Percentiles rank a stretch among this genome's conserved stretches.
Conservation (phyloP, 2,797 vertebrate genomes). For the Sus cebifrons region DNA sequence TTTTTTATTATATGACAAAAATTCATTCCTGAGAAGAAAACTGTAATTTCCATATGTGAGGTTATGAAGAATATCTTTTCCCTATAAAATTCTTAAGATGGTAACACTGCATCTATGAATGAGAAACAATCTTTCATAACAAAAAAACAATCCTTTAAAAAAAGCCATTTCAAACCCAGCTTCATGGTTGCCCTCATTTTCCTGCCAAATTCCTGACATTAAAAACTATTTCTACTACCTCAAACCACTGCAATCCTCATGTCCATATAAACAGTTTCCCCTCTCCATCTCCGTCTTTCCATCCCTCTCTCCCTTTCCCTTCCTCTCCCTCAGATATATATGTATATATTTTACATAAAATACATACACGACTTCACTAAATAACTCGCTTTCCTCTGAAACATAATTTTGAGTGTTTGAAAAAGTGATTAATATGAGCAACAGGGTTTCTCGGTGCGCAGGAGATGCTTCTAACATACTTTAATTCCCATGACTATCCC, state of each 20-base stretch:
- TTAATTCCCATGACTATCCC: neutral
- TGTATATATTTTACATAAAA: neutral
- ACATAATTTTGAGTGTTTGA: neutral
- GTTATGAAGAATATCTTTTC: neutral
- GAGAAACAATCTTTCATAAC: neutral
- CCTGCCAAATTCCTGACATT: neutral
- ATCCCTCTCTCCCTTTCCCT: neutral
- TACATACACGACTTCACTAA: neutral
- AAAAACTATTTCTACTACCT: neutral
- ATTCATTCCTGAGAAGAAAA: neutral
- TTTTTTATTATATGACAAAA: neutral
- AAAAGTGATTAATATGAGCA: neutral
- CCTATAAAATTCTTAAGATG: neutral
- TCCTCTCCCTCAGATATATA: neutral
- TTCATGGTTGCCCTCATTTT: neutral
- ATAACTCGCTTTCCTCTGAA: constrained; percentile 12
- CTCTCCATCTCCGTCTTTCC: too few relatives aligned
- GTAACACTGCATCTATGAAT: constrained; percentile 2
- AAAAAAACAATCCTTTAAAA: neutral
- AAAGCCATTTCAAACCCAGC: neutral
- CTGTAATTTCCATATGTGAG: neutral
- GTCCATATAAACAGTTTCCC: neutral
- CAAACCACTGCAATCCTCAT: neutral
- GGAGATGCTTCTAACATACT: neutral
- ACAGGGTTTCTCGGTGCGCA: neutral